Percentiles rank a stretch among this genome's conserved stretches.
These are phyloP conservation scores for Globodera ellingtonae DNA, from an alignment of 1,140 invertebrate genomes.

Conservation along the genomic window DNA sequence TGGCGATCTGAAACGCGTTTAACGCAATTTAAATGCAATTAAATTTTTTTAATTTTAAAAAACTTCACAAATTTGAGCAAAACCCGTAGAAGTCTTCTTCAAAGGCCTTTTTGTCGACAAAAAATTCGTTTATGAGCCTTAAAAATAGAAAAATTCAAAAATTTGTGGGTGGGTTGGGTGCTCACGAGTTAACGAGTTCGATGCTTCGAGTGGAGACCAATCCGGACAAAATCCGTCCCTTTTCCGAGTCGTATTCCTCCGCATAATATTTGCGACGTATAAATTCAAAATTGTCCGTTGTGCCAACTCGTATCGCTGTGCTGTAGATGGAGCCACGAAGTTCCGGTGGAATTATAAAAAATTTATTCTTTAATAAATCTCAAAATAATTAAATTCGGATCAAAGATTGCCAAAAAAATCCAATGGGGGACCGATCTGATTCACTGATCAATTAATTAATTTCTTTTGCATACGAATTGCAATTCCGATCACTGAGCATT, in stretches of 20 bases:
- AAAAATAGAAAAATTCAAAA: neutral
- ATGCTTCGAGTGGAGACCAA: constrained; percentile 19
- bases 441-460: too few species aligned
- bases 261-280: constrained; percentile 18
- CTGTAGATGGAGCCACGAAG: constrained; percentile 24
- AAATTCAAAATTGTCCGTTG: constrained; percentile 20
- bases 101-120: constrained; percentile 3
- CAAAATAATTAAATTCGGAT: neutral
- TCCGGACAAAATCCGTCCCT: constrained; percentile 15
- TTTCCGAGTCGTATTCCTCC: constrained; percentile 27
- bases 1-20: constrained; percentile 15
- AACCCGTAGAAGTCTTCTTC: constrained; percentile 28
- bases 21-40: neutral
- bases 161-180: neutral
- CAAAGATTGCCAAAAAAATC: too few species aligned
- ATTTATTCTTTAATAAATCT: neutral
- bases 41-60: too few species aligned
- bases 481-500: constrained; percentile 19
- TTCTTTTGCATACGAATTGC: constrained; percentile 30
- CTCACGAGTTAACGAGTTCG: constrained; percentile 16
- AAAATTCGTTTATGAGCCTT: constrained; percentile 12
- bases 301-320: constrained; percentile 23
- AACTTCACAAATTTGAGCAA: constrained; percentile 28
- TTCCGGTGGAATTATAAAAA: constrained; percentile 23
- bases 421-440: too few species aligned